A percentile compares a stretch with the other conserved stretches of the same genome.
Evolutionary conservation across 2,888 invertebrate genomes (phyloP).

Genomic region (Synanthedon formicaeformis): DNA sequence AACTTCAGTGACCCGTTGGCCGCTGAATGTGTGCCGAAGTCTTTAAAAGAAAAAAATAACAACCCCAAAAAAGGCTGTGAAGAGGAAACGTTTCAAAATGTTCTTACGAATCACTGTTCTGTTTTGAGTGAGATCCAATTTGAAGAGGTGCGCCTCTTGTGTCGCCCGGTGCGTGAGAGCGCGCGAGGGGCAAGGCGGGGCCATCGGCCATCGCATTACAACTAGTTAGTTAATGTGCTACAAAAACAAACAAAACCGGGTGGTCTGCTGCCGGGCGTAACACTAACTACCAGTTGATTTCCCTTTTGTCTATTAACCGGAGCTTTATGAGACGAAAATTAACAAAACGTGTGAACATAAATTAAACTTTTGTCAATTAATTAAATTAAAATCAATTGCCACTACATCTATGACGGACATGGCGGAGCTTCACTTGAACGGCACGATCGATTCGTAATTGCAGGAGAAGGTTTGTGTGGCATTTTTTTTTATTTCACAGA

Average conservation of each 20-base stretch:
- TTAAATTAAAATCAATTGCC: too few species aligned
- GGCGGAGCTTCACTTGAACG: too few species aligned
- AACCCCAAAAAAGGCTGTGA: constrained; percentile 13
- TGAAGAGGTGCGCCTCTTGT: constrained; percentile 18
- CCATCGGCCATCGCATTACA: constrained; percentile 1
- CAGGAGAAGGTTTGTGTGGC: too few species aligned
- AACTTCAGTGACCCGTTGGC: too few species aligned
- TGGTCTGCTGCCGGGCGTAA: constrained; percentile 27
- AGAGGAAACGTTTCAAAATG: constrained; percentile 28
- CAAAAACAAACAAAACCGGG: constrained; percentile 44
- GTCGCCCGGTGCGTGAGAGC: constrained; percentile 4
- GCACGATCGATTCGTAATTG: too few species aligned
- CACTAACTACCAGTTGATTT: constrained; percentile 24
- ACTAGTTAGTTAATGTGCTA: constrained; percentile 22
- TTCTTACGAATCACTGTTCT: constrained; percentile 18
- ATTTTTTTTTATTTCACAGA: too few species aligned
- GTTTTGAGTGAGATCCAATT: constrained; percentile 16
- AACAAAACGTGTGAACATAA: neutral
- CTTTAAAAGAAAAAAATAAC: constrained; percentile 11
- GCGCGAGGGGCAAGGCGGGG: constrained; percentile 1
- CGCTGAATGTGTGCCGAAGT: too few species aligned
- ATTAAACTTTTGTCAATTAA: neutral
- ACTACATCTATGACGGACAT: too few species aligned
- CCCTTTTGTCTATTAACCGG: constrained; percentile 11
- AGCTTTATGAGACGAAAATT: neutral